Base-by-base conservation (phyloP, 2,797 vertebrate species). In the Trachurus trachurus region DNA sequence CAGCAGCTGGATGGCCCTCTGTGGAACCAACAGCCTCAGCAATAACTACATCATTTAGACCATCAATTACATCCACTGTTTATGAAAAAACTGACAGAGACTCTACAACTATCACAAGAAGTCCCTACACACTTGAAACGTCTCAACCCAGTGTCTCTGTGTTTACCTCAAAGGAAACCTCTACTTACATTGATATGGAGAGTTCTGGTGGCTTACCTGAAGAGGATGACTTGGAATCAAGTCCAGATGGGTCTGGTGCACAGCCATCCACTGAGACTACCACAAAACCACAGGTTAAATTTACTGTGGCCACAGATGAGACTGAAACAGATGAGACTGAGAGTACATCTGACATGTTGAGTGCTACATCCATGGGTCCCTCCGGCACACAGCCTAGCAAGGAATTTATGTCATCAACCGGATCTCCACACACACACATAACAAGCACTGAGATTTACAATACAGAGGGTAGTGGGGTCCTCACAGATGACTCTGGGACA, bases 241-340 rank as follows among this genome's bases (percentile, higher is more conserved):
- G 87, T 71, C 1, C 68, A 63, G 89, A 92, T 50, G 93, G 87
- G 42, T 92, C 92, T 50, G 89, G 86, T 76, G 77, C 52, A 34
- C 84, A 71, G 5, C 19, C 57, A 12, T 42, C 26, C 19, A 42
- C 50, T 71, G 82, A 82, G 26, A 19, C 69, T 60, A 82, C 87
- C 47, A 78, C 81, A 74, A 86, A 84, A 72, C 61, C 81, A 10
- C 42, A 47, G 31, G 60, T 65, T 57, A 73, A 85, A 66, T 88
- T 84, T 76, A 63, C 13, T 40, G 76, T 89, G 6, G 53, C 70
- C 52, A 94, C 92, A 29, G 93, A 95, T 76, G 92, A 95, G 59
- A 84, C 86, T 26, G 93, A 96, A 87, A 81, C 37, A 53, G 74
- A 85, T 63, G 88, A 89, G 29, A 75, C 34, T 21, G 31, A 71